A percentile compares a stretch with the other conserved stretches of the same genome.
Evolutionary conservation across 1,140 invertebrate genomes (phyloP).

Genomic region (Drosophila nikananu): DNA sequence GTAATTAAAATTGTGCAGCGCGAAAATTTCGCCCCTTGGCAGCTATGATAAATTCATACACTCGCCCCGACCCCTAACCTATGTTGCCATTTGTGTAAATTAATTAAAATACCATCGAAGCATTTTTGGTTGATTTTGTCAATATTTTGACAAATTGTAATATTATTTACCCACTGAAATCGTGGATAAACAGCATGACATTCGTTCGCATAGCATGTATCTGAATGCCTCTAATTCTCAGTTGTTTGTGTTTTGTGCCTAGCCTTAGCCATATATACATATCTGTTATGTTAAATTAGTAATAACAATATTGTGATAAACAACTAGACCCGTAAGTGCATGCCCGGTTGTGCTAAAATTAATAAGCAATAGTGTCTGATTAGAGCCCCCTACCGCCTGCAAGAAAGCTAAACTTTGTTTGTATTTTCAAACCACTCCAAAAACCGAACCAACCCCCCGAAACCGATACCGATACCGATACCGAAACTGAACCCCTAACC

Average conservation of each 20-base stretch:
- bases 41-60: constrained; percentile 59
- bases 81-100: constrained; percentile 52
- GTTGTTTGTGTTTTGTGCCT: constrained; percentile 42
- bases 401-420: constrained; percentile 74
- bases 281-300: constrained; percentile 52
- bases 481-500: constrained; percentile 14
- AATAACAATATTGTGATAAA: constrained; percentile 57
- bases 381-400: constrained; percentile 41
- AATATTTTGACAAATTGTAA: constrained; percentile 55
- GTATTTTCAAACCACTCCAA: constrained; percentile 49
- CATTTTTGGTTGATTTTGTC: constrained; percentile 43
- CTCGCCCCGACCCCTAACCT: neutral
- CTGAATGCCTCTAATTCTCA: constrained; percentile 45
- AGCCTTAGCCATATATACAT: constrained; percentile 12
- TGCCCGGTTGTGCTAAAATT: constrained; percentile 58
- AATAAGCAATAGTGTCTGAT: constrained; percentile 40
- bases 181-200: constrained; percentile 43
- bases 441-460: constrained; percentile 13
- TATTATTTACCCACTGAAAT: constrained; percentile 49
- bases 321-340: constrained; percentile 59
- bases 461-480: constrained; percentile 14
- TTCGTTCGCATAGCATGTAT: constrained; percentile 48
- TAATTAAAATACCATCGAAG: constrained; percentile 53
- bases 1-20: constrained; percentile 71
- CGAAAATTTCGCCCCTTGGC: constrained; percentile 32